phyloP scores from a whole-genome alignment of 2,113 vertebrate genomes.

The Brienomyrus longianalis region DNA sequence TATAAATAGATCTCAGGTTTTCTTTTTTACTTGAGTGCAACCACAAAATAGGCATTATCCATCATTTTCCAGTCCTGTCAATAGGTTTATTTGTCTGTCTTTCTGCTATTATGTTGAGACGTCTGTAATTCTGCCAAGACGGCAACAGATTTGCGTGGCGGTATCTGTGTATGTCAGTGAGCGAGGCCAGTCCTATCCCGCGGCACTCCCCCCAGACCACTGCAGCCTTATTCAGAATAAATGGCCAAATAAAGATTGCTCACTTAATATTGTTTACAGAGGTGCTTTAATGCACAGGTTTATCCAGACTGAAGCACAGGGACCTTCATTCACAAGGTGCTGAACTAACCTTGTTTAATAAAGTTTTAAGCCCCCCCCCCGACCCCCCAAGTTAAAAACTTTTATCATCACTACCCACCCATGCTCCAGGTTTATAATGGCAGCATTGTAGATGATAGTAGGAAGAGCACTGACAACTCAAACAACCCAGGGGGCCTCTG shows the following conservation, averaged over 20 bases:
- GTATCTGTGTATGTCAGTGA: background rate
- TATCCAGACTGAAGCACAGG: background rate
- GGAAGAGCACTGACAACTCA: background rate
- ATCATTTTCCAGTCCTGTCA: background rate
- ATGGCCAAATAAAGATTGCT: background rate
- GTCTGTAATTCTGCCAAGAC: slow-evolving; percentile 44
- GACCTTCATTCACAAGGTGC: background rate
- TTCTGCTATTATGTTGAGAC: slow-evolving; percentile 14
- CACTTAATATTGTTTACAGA: background rate
- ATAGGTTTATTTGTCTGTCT: background rate
- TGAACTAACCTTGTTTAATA: background rate
- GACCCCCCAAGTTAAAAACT: background rate
- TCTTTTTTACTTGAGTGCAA: background rate
- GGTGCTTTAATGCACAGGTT: background rate
- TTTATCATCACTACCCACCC: background rate
- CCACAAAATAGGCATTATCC: background rate
- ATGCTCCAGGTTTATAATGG: background rate
- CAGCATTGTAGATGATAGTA: background rate
- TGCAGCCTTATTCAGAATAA: background rate
- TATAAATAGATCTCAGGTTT: slow-evolving; percentile 1
- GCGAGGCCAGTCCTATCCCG: background rate
- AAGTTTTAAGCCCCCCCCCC: background rate
- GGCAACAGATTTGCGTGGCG: slow-evolving; percentile 28
- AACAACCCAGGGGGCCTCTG: background rate
- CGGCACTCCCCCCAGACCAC: background rate